These are phyloP conservation scores for Pseudopleuronectes americanus DNA, from an alignment of 2,797 vertebrate species.

Conservation along the genomic window DNA sequence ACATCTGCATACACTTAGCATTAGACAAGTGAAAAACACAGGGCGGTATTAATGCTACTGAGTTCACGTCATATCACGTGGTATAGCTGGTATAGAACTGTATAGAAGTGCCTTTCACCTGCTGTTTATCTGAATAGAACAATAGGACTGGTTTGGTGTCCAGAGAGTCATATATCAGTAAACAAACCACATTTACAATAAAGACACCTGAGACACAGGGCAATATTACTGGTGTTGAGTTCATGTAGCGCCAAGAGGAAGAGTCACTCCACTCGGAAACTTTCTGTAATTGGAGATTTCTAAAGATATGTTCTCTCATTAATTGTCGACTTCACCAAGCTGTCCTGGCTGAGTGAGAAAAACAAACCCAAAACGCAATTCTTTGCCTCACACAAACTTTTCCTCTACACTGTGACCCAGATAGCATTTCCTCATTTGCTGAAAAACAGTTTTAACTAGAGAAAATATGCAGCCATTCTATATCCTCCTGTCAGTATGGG, in stretches of 20 bases:
- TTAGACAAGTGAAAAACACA: background rate
- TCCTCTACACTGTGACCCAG: slow-evolving; percentile 54
- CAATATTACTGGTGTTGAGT: background rate
- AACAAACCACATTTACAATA: slow-evolving; percentile 20
- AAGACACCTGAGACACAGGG: background rate
- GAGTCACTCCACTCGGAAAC: slow-evolving; percentile 29
- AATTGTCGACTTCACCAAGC: slow-evolving; percentile 28
- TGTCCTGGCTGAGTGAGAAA: slow-evolving; percentile 9
- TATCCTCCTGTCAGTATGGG: slow-evolving; percentile 32
- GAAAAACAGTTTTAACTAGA: slow-evolving; percentile 59
- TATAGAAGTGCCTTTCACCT: slow-evolving; percentile 20
- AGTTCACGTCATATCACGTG: background rate
- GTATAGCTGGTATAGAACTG: background rate
- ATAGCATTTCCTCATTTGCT: slow-evolving; percentile 53
- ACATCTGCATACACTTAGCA: background rate
- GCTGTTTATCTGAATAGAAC: slow-evolving; percentile 43
- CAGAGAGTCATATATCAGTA: slow-evolving; percentile 36
- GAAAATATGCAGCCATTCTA: slow-evolving; percentile 44
- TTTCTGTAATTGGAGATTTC: slow-evolving; percentile 31
- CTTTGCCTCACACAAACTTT: slow-evolving; percentile 25
- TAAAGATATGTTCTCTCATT: slow-evolving; percentile 44
- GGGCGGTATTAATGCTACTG: background rate
- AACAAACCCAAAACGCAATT: background rate
- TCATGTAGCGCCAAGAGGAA: slow-evolving; percentile 26
- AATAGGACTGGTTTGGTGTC: slow-evolving; percentile 13